Base-by-base conservation (phyloP, 1,140 invertebrate genomes). In the Drosophila tsacasi region DNA sequence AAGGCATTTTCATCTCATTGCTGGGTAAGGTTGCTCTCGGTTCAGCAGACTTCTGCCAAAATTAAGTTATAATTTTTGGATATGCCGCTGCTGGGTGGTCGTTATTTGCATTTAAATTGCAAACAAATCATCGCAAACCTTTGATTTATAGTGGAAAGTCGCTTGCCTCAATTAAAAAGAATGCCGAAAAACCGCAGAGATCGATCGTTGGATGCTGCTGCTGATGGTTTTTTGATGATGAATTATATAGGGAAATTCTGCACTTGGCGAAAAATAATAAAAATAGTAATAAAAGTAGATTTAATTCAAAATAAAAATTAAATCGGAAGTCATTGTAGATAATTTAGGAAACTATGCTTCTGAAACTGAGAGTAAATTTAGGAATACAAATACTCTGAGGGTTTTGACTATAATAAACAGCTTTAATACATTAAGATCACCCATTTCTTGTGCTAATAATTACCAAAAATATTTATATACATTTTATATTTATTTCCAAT, bases 51-150 rank as follows among this genome's bases (percentile, higher is more conserved):
- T 65, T 77, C 60, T 68, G n/a, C 77, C 72, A 87, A 83, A 89
- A 89, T 89, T 89, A 89, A 89, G 84, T 89, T 89, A 89, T 89
- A 89, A 90, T 89, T 89, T 87, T 89, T 73, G 73, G 49, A 83
- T 68, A 79, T 74, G 60, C 37, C 8, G 47, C 44, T 57, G 30
- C 63, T 79, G 85, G 85, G 85, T 89, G 85, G 85, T 89, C 85
- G 81, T 61, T 85, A 89, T 89, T 89, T 89, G 85, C 85, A 89
- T 89, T 89, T 89, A 89, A 90, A 89, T 89, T 89, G 85, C 85
- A 79, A 89, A 89, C 85, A 89, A 89, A 90, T 89, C 85, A 90
- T 90, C 59, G 59, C 67, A 55, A 69, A 59, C 66, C 35, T 81
- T 84, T 89, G 84, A 89, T 89, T 89, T 89, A 89, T 90, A 63